Conservation (phyloP, 2,888 invertebrate species). For the Zele albiditarsus region DNA sequence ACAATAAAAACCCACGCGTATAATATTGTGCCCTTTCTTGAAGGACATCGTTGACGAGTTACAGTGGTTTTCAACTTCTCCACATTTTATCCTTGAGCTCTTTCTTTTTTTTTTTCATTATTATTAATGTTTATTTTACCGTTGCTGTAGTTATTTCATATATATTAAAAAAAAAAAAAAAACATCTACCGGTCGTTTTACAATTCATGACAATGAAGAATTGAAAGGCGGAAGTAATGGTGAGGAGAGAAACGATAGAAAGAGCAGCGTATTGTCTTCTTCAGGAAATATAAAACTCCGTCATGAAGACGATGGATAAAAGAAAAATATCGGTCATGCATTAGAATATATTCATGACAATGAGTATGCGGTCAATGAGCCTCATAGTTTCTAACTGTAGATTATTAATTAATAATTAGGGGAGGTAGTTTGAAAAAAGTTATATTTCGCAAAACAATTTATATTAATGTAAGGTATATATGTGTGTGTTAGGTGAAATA, state of each 20-base stretch:
- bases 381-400: not conserved
- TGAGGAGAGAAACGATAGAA: not conserved
- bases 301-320: not conserved
- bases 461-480: conserved; percentile 10
- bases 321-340: not conserved
- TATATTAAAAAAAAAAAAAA: too few relatives aligned
- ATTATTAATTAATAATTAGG: conserved; percentile 47
- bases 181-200: not conserved
- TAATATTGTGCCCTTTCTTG: conserved; percentile 23
- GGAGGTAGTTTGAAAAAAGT: conserved; percentile 24
- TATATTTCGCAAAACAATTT: conserved; percentile 38
- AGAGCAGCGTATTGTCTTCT: not conserved
- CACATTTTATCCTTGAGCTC: not conserved
- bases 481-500: not conserved
- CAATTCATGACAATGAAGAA: conserved; percentile 2
- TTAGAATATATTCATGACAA: not conserved
- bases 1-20: conserved; percentile 10
- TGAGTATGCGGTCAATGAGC: conserved; percentile 3
- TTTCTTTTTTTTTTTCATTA: not conserved
- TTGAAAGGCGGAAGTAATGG: not conserved
- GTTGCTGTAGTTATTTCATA: not conserved
- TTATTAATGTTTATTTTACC: not conserved
- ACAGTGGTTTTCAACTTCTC: conserved; percentile 2
- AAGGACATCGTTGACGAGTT: conserved; percentile 12
- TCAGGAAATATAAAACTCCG: conserved; percentile 7